A percentile compares a stretch with the other conserved stretches of the same genome.
Conservation (phyloP, 2,113 vertebrate genomes). For the Lasiurus cinereus region DNA sequence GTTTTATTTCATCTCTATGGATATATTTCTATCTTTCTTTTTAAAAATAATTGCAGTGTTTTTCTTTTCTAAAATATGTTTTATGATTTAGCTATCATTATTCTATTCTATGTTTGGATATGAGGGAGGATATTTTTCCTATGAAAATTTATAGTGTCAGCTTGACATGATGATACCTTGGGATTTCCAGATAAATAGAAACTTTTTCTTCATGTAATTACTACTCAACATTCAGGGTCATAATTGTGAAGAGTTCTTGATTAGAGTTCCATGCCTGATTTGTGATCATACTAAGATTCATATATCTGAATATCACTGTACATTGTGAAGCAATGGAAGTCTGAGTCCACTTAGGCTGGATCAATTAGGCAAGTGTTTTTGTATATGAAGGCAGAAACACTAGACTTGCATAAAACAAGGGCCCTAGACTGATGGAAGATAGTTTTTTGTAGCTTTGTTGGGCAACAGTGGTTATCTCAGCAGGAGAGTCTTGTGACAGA, state of each 20-base stretch:
- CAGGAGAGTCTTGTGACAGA: background rate
- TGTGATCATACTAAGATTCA: constrained; percentile 5
- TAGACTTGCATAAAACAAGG: background rate
- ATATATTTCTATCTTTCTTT: background rate
- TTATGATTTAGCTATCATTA: constrained; percentile 47
- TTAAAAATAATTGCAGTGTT: background rate
- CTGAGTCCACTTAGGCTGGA: background rate
- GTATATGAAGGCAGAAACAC: background rate
- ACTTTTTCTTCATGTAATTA: background rate
- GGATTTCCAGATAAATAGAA: constrained; percentile 26
- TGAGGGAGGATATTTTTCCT: constrained; percentile 5
- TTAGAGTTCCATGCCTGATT: constrained; percentile 14
- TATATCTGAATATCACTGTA: background rate
- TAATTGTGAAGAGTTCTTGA: background rate
- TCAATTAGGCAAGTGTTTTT: background rate
- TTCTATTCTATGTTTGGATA: background rate
- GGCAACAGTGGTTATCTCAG: background rate
- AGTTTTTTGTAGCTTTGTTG: constrained; percentile 21
- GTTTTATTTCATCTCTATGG: background rate
- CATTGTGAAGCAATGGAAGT: background rate
- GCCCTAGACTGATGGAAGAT: background rate
- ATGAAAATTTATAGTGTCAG: constrained; percentile 3
- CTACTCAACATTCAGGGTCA: background rate
- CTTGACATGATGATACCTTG: constrained; percentile 1
- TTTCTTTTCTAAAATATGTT: constrained; percentile 1